Conservation (phyloP, 2,888 invertebrate species). For the Lissonota sp. region DNA sequence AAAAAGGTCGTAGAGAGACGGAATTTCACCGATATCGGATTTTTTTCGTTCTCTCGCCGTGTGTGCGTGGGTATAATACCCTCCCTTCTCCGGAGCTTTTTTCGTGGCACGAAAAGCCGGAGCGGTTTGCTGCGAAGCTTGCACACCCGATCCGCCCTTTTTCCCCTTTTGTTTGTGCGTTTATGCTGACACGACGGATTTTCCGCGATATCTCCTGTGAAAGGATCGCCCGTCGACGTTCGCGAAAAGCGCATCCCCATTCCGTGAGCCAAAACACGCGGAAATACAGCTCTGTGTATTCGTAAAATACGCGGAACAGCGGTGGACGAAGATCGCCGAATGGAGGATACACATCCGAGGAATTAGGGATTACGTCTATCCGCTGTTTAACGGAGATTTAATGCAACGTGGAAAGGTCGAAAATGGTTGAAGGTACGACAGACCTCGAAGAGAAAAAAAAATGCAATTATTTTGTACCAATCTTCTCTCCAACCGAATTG, state of each 20-base stretch:
- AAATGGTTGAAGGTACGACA: constrained; percentile 5
- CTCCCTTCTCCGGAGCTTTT: constrained; percentile 14
- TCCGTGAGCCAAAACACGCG: not conserved
- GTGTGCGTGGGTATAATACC: not conserved
- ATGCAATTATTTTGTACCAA: not conserved
- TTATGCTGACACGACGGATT: constrained; percentile 55
- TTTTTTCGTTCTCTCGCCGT: not conserved
- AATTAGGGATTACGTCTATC: constrained; percentile 51
- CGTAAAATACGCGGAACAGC: not conserved
- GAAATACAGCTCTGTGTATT: not conserved
- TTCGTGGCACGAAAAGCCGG: constrained; percentile 1
- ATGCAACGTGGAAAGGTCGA: constrained; percentile 20
- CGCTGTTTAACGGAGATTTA: constrained; percentile 43
- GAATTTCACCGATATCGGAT: constrained; percentile 23
- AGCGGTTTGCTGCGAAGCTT: not conserved
- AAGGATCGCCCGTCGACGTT: constrained; percentile 7
- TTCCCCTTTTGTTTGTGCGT: constrained; percentile 40
- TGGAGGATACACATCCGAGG: constrained; percentile 8
- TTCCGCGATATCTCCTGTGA: constrained; percentile 32
- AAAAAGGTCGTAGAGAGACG: constrained; percentile 2
- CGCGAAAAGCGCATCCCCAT: constrained; percentile 25
- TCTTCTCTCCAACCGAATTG: no score
- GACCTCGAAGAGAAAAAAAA: constrained; percentile 1
- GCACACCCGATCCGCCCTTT: constrained; percentile 18
- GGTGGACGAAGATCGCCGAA: not conserved